phyloP scores from a whole-genome alignment of 2,113 vertebrate genomes.

The Labeo catla region DNA sequence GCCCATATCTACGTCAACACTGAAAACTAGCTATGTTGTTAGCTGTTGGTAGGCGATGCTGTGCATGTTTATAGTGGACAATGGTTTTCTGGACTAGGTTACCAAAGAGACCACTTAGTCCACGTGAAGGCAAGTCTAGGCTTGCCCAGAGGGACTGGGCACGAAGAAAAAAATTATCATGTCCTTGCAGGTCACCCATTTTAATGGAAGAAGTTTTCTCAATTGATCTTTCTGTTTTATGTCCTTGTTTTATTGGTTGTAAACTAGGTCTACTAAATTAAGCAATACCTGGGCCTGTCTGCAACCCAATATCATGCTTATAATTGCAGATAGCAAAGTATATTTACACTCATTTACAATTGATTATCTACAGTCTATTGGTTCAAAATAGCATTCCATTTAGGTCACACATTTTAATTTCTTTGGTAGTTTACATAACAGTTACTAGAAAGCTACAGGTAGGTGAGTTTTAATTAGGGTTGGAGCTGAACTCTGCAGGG shows the following conservation, averaged over 20 bases:
- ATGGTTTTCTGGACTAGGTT: slow-evolving; percentile 72
- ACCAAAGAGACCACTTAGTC: slow-evolving; percentile 78
- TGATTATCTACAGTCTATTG: background rate
- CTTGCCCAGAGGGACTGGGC: slow-evolving; percentile 74
- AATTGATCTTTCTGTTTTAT: background rate
- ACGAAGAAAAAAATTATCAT: background rate
- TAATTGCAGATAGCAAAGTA: background rate
- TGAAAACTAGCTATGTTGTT: slow-evolving; percentile 35
- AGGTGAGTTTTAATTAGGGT: no score
- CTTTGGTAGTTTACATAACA: no score
- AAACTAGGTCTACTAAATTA: background rate
- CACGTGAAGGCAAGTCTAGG: slow-evolving; percentile 73
- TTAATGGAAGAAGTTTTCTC: background rate
- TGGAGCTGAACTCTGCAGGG: no score
- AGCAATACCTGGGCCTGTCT: background rate
- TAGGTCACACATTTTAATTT: no score
- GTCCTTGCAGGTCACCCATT: background rate
- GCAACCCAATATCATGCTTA: background rate
- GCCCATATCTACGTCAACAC: slow-evolving; percentile 14
- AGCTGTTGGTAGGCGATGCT: slow-evolving; percentile 40
- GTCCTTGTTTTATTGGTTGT: background rate
- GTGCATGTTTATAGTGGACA: slow-evolving; percentile 38
- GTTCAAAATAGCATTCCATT: background rate
- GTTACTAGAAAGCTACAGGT: no score
- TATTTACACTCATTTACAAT: background rate